Evolutionary conservation across 1,140 invertebrate species (phyloP).

Genomic region (Steinernema khuongi): DNA sequence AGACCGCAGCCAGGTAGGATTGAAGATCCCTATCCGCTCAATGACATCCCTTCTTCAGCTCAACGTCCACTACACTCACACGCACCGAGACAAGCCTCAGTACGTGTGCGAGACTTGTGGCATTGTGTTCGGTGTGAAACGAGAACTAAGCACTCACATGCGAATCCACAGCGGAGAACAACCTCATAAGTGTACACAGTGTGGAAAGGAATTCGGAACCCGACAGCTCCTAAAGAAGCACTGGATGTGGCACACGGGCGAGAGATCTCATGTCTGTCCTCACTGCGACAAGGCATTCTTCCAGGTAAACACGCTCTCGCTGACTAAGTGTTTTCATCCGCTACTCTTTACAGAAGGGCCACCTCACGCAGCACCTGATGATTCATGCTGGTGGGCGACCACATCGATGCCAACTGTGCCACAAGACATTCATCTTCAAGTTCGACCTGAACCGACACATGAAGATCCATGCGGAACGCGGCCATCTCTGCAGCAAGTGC

Average conservation of each 20-base stretch:
- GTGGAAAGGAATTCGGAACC: conserved; percentile 93
- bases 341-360: conserved; percentile 53
- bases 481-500: conserved; percentile 44
- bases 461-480: conserved; percentile 55
- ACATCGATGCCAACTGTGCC: conserved; percentile 92
- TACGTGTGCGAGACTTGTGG: conserved; percentile 49
- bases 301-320: conserved; percentile 35
- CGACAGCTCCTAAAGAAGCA: conserved; percentile 93
- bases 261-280: conserved; percentile 51
- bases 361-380: conserved; percentile 58
- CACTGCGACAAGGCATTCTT: conserved; percentile 55
- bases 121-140: conserved; percentile 49
- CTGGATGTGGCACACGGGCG: conserved; percentile 82
- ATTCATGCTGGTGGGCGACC: conserved; percentile 68
- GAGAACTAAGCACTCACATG: conserved; percentile 67
- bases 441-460: conserved; percentile 58
- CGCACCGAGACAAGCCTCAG: conserved; percentile 51
- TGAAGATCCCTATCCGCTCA: not conserved
- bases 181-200: conserved; percentile 92
- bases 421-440: conserved; percentile 75
- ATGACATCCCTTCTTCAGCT: conserved; percentile 24
- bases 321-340: conserved; percentile 26
- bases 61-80: conserved; percentile 53
- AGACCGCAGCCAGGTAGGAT: not conserved
- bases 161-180: conserved; percentile 86